A percentile compares a stretch with the other conserved stretches of the same genome.
Evolutionary conservation across 2,797 vertebrate genomes (phyloP).

Genomic region (Xenentodon cancila): DNA sequence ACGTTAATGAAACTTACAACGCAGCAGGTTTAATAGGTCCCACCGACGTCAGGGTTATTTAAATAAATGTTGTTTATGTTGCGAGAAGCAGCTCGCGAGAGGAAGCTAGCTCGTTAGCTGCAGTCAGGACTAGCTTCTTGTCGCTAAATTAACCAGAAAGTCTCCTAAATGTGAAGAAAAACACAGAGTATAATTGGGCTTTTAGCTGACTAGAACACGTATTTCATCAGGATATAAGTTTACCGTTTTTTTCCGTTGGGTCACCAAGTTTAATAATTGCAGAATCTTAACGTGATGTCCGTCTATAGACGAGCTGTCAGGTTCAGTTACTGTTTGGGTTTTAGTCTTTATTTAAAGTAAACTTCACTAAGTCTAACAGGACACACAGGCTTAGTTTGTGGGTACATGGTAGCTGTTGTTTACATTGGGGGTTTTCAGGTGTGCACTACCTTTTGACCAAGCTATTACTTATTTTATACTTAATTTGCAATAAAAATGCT

Average conservation of each 20-base stretch:
- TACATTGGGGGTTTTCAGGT: not conserved
- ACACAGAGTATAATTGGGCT: not conserved
- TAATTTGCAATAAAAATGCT: slow-evolving; percentile 12
- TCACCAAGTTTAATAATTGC: not conserved
- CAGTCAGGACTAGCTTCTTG: slow-evolving; percentile 54
- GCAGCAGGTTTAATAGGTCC: not conserved
- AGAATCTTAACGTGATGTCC: slow-evolving; percentile 23
- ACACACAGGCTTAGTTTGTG: not conserved
- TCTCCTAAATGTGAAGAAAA: slow-evolving; percentile 9
- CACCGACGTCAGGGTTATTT: slow-evolving; percentile 2
- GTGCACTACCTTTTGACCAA: not conserved
- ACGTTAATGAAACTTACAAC: not conserved
- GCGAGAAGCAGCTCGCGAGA: slow-evolving; percentile 14
- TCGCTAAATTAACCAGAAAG: slow-evolving; percentile 30
- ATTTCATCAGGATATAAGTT: not conserved
- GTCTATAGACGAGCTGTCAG: not conserved
- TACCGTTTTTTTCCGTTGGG: not conserved
- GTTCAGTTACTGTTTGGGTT: not conserved
- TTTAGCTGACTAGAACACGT: not conserved
- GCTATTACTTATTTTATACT: not conserved
- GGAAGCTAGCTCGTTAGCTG: slow-evolving; percentile 53
- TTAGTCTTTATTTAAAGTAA: slow-evolving; percentile 11
- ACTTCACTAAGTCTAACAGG: slow-evolving; percentile 6
- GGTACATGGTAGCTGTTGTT: not conserved
- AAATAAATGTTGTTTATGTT: not conserved